A percentile compares a stretch with the other conserved stretches of the same genome.
Evolutionary conservation across 2,113 vertebrate genomes (phyloP).

Genomic region (Sander vitreus): DNA sequence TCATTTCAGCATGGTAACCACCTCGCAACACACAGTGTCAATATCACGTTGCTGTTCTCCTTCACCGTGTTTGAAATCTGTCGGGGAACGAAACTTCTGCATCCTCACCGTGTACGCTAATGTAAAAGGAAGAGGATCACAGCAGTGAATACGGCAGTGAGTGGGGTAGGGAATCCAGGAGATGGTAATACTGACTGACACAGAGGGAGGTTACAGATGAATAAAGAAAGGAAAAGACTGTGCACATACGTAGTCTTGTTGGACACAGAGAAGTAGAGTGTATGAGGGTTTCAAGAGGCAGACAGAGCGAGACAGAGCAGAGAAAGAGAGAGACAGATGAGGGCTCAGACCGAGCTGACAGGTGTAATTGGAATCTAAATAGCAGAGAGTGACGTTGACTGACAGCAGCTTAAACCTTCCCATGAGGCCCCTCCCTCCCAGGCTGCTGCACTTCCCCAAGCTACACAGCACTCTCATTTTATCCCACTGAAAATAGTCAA

Average conservation of each 20-base stretch:
- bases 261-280: slow-evolving; percentile 56
- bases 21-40: neutral
- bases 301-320: slow-evolving; percentile 26
- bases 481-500: slow-evolving; percentile 17
- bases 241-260: slow-evolving; percentile 42
- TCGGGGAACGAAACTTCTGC: slow-evolving; percentile 9
- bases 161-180: slow-evolving; percentile 27
- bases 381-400: slow-evolving; percentile 70
- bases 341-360: slow-evolving; percentile 72
- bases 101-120: slow-evolving; percentile 16
- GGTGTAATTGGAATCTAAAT: slow-evolving; percentile 82
- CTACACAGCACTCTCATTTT: slow-evolving; percentile 28
- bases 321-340: slow-evolving; percentile 58
- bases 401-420: slow-evolving; percentile 74
- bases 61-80: slow-evolving; percentile 12
- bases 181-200: slow-evolving; percentile 72
- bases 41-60: slow-evolving; percentile 13
- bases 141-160: slow-evolving; percentile 32
- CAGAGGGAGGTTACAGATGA: slow-evolving; percentile 48
- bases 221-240: slow-evolving; percentile 60
- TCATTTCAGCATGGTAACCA: neutral
- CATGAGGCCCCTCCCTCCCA: slow-evolving; percentile 22
- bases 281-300: slow-evolving; percentile 52
- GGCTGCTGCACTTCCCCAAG: slow-evolving; percentile 19
- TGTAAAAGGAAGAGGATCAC: slow-evolving; percentile 52